Evolutionary conservation across 2,888 invertebrate species (phyloP), one percentile per base, ranked within the genome.

Genomic region (Scaptomyza parva): DNA sequence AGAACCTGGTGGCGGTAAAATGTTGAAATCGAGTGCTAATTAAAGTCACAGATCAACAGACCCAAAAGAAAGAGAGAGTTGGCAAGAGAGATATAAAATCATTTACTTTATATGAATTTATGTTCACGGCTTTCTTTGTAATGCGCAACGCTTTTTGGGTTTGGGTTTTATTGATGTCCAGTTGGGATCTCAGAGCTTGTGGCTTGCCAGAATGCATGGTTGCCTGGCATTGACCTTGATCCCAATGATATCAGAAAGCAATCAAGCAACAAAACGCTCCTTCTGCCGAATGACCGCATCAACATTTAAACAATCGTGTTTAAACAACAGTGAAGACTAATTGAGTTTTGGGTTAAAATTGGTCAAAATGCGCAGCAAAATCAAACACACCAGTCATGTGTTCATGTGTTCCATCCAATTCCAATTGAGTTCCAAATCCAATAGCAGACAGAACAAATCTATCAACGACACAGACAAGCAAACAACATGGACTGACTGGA

Each of bases 311-410:
- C 41, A 50, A 58, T 51, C 43, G 52, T 28, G 28, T 9, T 70
- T 70, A 50, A 62, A 60, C 70, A 82, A 70, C 82, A 76, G 82
- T 75, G 73, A 77, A 83, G 84, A 86, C 81, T 83, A 83, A 83
- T 83, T 83, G 83, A 76, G 68, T 70, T 81, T 81, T 83, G 86
- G 78, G 81, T 84, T 76, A 57, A 78, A 86, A 80, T 83, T 83
- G 83, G 86, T 84, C 76, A 83, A 87, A 76, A 86, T 86, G 86
- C 84, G 84, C 87, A 85, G 70, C 82, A 59, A 35, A n/a, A 17
- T 3, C 43, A 53, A 55, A 39, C 14, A 41, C 11, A 40, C 57
- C 35, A 62, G 22, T 24, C 79, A 61, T 70, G 55, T 76, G 73
- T n/a, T n/a, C n/a, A n/a, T n/a, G n/a, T n/a, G n/a, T n/a, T n/a